Evolutionary conservation across 2,888 invertebrate genomes (phyloP).

Genomic region (Melieria crassipennis): DNA sequence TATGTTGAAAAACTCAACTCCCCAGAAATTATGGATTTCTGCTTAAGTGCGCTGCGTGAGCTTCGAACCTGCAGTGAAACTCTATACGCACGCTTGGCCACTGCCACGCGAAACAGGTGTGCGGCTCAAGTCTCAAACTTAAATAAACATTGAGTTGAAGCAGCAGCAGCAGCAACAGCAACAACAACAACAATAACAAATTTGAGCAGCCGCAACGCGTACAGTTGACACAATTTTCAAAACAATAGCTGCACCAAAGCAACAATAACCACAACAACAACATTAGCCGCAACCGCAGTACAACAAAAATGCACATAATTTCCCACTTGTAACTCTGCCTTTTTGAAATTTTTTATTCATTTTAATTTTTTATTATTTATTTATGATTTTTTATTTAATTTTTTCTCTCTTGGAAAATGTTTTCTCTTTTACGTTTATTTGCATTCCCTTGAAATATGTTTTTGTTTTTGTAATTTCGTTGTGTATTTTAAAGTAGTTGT

Average conservation of each 20-base stretch:
- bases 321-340: background rate
- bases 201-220: background rate
- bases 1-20: too few species aligned
- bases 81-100: too few species aligned
- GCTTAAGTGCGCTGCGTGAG: too few species aligned
- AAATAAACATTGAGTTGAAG: too few species aligned
- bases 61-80: too few species aligned
- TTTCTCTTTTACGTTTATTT: background rate
- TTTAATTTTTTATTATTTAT: background rate
- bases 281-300: conserved; percentile 1
- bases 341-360: background rate
- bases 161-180: too few species aligned
- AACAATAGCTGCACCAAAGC: background rate
- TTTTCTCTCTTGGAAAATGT: background rate
- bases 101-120: too few species aligned
- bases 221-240: conserved; percentile 18
- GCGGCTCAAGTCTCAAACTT: too few species aligned
- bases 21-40: too few species aligned
- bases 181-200: too few species aligned
- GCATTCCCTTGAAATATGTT: background rate
- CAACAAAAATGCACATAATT: conserved; percentile 1
- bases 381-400: background rate
- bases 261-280: conserved; percentile 6
- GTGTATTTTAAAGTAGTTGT: background rate
- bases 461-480: background rate